A percentile compares a stretch with the other conserved stretches of the same genome.
phyloP scores from a whole-genome alignment of 2,888 invertebrate species.

The Eupithecia exiguata region DNA sequence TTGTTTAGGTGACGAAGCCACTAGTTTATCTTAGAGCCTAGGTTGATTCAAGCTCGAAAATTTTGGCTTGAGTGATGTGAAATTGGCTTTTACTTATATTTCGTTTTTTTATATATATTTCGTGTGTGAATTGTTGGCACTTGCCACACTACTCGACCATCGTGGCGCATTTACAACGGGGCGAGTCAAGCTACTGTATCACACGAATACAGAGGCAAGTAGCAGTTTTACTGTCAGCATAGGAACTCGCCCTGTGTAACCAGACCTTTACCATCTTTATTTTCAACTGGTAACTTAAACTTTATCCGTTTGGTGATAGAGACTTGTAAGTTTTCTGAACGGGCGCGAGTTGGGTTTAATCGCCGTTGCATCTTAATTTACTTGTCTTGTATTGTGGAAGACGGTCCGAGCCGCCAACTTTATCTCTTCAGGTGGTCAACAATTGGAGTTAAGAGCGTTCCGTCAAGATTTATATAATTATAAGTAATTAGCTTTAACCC shows the following conservation, averaged over 20 bases:
- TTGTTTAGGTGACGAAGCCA: not conserved
- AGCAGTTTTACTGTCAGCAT: not conserved
- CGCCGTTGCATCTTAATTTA: constrained; percentile 83
- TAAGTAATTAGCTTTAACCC: not conserved
- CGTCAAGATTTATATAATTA: not conserved
- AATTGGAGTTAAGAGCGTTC: constrained; percentile 1
- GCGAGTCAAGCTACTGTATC: not conserved
- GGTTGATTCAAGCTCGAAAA: not conserved
- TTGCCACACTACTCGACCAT: not conserved
- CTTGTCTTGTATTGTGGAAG: constrained; percentile 80
- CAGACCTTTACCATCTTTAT: constrained; percentile 43
- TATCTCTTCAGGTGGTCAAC: constrained; percentile 11
- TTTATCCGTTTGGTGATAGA: constrained; percentile 47
- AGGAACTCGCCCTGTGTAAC: not conserved
- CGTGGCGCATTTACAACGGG: not conserved
- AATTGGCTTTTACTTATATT: not conserved
- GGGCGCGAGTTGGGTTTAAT: constrained; percentile 69
- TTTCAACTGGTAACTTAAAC: constrained; percentile 47
- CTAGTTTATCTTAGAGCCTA: not conserved
- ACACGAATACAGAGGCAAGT: not conserved
- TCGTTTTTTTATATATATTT: too few species aligned
- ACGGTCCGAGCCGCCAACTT: constrained; percentile 54
- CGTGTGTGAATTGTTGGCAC: not conserved
- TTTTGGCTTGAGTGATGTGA: not conserved
- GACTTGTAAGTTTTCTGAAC: constrained; percentile 57